A percentile compares a stretch with the other conserved stretches of the same genome.
These are phyloP conservation scores for Apis mellifera DNA, from an alignment of 1,140 invertebrate species.

Conservation along the genomic window Amel_HAv3.1 CM009945.2:2828001-2828500, in stretches of 20 bases:
- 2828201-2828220: conserved; percentile 47
- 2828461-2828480: conserved; percentile 5
- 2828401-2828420: conserved; percentile 3
- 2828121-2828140: conserved; percentile 52
- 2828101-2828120: conserved; percentile 41
- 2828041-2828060: background rate
- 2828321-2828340: background rate
- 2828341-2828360: conserved; percentile 5
- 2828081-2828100: conserved; percentile 26
- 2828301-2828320: conserved; percentile 7
- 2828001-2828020: conserved; percentile 12
- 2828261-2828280: conserved; percentile 33
- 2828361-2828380: background rate
- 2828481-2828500: conserved; percentile 20
- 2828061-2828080: conserved; percentile 36
- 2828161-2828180: conserved; percentile 46
- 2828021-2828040: conserved; percentile 7
- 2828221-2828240: conserved; percentile 28
- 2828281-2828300: conserved; percentile 37
- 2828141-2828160: conserved; percentile 32
- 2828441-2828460: conserved; percentile 5
- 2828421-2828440: conserved; percentile 7
- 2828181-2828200: conserved; percentile 45
- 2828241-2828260: conserved; percentile 36
- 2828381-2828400: too few relatives aligned